phyloP scores from a whole-genome alignment of 2,113 vertebrate genomes.

The Plectropomus leopardus region DNA sequence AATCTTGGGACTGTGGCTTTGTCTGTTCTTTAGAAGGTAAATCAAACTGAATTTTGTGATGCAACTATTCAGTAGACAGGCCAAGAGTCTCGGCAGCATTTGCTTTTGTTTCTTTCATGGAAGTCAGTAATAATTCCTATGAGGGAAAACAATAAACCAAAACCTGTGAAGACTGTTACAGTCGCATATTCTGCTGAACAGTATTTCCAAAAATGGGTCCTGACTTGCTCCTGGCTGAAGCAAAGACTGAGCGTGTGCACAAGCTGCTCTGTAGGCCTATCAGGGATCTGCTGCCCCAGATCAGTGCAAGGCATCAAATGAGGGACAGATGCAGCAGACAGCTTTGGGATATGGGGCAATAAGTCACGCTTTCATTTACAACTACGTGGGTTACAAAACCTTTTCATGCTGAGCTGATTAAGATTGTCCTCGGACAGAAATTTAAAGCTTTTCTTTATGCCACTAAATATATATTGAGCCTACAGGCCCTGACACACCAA shows the following conservation, averaged over 20 bases:
- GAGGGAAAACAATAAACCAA: background rate
- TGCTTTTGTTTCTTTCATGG: background rate
- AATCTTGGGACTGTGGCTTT: background rate
- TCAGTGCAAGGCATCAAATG: slow-evolving; percentile 55
- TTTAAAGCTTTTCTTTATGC: background rate
- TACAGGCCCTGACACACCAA: background rate
- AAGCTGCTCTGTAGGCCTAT: slow-evolving; percentile 77
- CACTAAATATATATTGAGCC: background rate
- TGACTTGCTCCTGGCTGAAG: slow-evolving; percentile 58
- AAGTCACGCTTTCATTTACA: slow-evolving; percentile 73
- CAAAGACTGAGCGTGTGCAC: slow-evolving; percentile 62
- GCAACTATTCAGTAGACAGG: background rate
- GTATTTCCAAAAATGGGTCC: background rate
- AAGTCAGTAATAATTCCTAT: no score
- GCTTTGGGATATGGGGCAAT: slow-evolving; percentile 54
- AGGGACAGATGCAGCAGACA: slow-evolving; percentile 75
- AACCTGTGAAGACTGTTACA: background rate
- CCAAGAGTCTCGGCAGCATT: background rate
- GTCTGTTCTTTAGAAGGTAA: background rate
- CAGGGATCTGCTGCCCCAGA: slow-evolving; percentile 69
- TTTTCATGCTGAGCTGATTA: background rate
- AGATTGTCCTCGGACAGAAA: background rate
- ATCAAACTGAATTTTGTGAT: background rate
- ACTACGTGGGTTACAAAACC: slow-evolving; percentile 42
- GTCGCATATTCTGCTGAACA: background rate